Evolutionary conservation across 2,888 invertebrate genomes (phyloP), one percentile per base, ranked within the genome.

Genomic region (Magallana nippona): DNA sequence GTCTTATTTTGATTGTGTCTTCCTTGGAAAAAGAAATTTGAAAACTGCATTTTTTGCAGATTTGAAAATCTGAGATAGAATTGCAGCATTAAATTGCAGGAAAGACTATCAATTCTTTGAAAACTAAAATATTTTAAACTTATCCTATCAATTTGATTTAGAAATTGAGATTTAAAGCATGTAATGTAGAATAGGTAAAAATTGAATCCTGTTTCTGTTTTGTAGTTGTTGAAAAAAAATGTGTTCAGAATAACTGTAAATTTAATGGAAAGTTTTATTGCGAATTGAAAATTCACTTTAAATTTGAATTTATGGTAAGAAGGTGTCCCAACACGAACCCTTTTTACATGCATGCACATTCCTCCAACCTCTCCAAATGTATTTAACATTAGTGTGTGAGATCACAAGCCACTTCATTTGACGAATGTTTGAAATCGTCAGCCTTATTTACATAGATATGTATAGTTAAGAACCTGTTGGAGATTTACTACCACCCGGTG

Each of bases 341-440:
- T 71, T 0, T 71, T 71, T 71, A 27, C 22, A 44, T 71, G 71
- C 71, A 13, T 27, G 27, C 71, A 71, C 71, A 71, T 27, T 71
- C 27, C 71, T 22, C 71, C 13, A 22, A 63, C 60, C 19, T 19
- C 60, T 60, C n/a, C 19, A 60, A 60, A 60, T 60, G 27, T 27
- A 71, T 15, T 27, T 15, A 27, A 27, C 71, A 71, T 71, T 71
- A 27, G 71, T 71, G 27, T 71, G 22, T 11, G 71, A 71, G 71
- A 71, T 71, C 71, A 71, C 71, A 71, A 32, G 32, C 71, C 71
- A 71, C 71, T 71, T 11, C 27, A 71, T 71, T 27, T 71, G 27
- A 71, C 71, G 32, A 22, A 71, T 71, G 27, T 71, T 71, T 71
- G 27, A 71, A 71, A 71, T 71, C 27, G 71, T 71, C 71, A 71